Base-by-base conservation (phyloP, 2,797 vertebrate genomes). In the Gobio occitaniae region DNA sequence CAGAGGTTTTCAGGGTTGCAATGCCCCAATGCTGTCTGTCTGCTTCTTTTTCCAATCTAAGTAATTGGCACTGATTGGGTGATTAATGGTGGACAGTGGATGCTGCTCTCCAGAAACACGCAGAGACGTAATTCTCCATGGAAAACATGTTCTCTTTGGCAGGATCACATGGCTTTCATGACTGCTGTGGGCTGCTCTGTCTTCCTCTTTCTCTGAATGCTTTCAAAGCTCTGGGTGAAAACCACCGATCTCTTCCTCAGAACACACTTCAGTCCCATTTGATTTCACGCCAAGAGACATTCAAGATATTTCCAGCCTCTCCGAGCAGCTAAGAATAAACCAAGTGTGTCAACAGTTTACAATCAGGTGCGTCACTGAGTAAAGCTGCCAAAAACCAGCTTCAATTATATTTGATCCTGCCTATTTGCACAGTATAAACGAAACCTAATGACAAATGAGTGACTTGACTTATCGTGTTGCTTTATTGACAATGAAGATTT, bases 31-130 rank as follows among this genome's bases (percentile, higher is more conserved):
- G 52, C 80, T 59, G 59, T 78, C 71, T 61, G 78, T 38, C 80
- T 66, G 38, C 17, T 63, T 59, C 72, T 69, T 80, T 41, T 47
- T 56, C 61, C 89, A 89, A 71, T 91, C 87, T 85, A 89, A 92
- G 89, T 94, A 94, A 95, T 94, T 94, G 93, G 90, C 92, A 94
- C 87, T 91, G 91, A 92, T 93, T 92, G 91, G 91, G 90, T 94
- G 93, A 94, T 94, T 94, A 94, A 94, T 93, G 91, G 90, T 86
- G 91, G 91, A 93, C 91, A 90, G 92, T 91, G 91, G 93, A 93
- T 89, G 90, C 89, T 91, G 93, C 94, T 94, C 92, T 92, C 89
- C 88, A 90, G 89, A 92, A 91, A 89, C 83, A 88, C 41, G 88
- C 84, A 92, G 89, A 89, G 84, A 90, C 84, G 84, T 84, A 68